Conservation (phyloP, 2,113 vertebrate genomes). For the Dendropsophus ebraccatus region DNA sequence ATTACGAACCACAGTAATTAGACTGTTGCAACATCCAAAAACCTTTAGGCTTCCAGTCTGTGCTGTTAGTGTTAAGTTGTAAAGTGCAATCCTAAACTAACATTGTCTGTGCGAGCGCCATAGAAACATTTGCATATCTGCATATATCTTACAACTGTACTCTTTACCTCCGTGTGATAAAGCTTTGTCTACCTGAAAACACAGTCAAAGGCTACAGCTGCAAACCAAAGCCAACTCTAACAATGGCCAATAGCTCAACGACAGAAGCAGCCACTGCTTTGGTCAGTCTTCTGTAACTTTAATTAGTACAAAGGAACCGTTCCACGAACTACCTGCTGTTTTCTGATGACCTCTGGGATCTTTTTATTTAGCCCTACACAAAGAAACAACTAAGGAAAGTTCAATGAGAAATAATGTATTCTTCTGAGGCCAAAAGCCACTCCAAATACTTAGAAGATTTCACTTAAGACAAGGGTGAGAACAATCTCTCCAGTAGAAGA, state of each 20-base stretch:
- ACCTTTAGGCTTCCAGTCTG: conserved; percentile 91
- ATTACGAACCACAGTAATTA: conserved; percentile 88
- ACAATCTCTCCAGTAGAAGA: conserved; percentile 81
- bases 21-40: conserved; percentile 90
- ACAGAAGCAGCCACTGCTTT: conserved; percentile 95
- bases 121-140: conserved; percentile 94
- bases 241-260: conserved; percentile 99
- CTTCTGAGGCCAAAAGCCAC: conserved; percentile 84
- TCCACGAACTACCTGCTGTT: conserved; percentile 96
- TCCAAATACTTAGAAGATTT: conserved; percentile 81
- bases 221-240: conserved; percentile 99
- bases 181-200: conserved; percentile 99
- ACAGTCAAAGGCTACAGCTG: conserved; percentile 99
- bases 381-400: conserved; percentile 84
- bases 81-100: conserved; percentile 89
- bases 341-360: conserved; percentile 99
- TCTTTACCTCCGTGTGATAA: conserved; percentile 98
- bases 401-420: conserved; percentile 84
- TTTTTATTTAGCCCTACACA: conserved; percentile 95
- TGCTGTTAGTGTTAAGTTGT: conserved; percentile 93
- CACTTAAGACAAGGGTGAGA: conserved; percentile 81
- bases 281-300: conserved; percentile 98
- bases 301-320: conserved; percentile 98
- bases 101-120: conserved; percentile 92
- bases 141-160: conserved; percentile 92